Evolutionary conservation across 2,113 vertebrate species (phyloP).

Genomic region (Hypomesus transpacificus): DNA sequence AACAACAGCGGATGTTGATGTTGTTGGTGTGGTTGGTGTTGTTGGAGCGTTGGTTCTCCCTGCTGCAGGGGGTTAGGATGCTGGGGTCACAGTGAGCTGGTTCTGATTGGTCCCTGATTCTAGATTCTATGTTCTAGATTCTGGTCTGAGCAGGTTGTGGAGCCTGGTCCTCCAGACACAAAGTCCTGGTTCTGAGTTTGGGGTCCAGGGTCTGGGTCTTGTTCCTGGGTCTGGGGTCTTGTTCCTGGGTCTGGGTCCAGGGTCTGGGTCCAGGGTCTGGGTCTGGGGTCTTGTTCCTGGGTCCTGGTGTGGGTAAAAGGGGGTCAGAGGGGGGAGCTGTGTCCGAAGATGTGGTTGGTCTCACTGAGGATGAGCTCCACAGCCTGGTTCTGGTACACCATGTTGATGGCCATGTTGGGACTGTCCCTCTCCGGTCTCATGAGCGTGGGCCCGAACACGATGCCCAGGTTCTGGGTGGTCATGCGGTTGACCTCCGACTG

Average conservation of each 20-base stretch:
- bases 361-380: conserved; percentile 86
- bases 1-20: background rate
- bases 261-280: background rate
- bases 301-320: background rate
- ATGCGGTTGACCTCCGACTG: conserved; percentile 79
- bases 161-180: too few relatives aligned
- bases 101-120: conserved; percentile 27
- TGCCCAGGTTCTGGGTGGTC: conserved; percentile 90
- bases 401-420: conserved; percentile 78
- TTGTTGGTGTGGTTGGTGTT: background rate
- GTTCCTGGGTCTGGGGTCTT: too few relatives aligned
- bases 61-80: background rate
- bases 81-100: conserved; percentile 27
- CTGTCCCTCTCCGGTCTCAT: conserved; percentile 82
- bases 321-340: conserved; percentile 38
- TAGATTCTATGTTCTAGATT: background rate
- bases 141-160: background rate
- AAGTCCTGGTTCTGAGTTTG: too few relatives aligned
- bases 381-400: conserved; percentile 82
- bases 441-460: conserved; percentile 91
- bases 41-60: background rate
- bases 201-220: too few relatives aligned
- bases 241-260: background rate
- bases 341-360: conserved; percentile 73
- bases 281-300: background rate